Conservation (phyloP, 2,888 invertebrate species). For the Atherix ibis region DNA sequence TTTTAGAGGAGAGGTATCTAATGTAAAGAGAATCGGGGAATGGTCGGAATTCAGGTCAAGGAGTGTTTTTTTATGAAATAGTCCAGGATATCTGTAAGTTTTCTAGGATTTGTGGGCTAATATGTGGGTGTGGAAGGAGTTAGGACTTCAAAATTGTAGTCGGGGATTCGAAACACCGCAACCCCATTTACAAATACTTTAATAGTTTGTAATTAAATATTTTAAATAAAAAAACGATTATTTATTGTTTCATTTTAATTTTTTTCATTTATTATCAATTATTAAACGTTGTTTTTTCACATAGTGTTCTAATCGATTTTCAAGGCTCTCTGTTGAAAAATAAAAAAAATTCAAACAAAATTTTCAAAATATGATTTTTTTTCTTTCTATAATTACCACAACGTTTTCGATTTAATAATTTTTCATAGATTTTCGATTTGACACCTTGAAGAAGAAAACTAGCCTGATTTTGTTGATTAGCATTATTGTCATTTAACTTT, state of each 20-base stretch:
- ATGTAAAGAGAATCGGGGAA: too few species aligned
- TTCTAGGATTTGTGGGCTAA: too few species aligned
- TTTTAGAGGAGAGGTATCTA: too few species aligned
- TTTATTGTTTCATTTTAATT: too few species aligned
- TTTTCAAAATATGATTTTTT: constrained; percentile 1
- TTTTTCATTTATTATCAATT: constrained; percentile 9
- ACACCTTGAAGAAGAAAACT: constrained; percentile 50
- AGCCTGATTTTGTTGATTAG: too few species aligned
- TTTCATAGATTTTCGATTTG: constrained; percentile 52
- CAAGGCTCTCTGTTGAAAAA: constrained; percentile 58
- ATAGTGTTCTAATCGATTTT: constrained; percentile 62
- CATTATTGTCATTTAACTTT: constrained; percentile 13
- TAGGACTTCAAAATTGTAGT: too few species aligned
- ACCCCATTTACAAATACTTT: too few species aligned
- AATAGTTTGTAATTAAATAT: neutral
- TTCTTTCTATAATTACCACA: constrained; percentile 45
- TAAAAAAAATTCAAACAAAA: constrained; percentile 25
- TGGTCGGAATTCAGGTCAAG: too few species aligned
- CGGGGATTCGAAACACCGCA: too few species aligned
- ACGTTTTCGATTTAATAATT: constrained; percentile 53
- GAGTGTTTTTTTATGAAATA: too few species aligned
- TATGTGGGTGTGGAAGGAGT: too few species aligned
- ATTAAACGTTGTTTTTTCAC: constrained; percentile 46
- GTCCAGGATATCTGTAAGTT: too few species aligned
- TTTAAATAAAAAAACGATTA: neutral